Evolutionary conservation across 2,113 vertebrate species (phyloP), one percentile per base, ranked within the genome.

Genomic region (Sphyrna mokarran): DNA sequence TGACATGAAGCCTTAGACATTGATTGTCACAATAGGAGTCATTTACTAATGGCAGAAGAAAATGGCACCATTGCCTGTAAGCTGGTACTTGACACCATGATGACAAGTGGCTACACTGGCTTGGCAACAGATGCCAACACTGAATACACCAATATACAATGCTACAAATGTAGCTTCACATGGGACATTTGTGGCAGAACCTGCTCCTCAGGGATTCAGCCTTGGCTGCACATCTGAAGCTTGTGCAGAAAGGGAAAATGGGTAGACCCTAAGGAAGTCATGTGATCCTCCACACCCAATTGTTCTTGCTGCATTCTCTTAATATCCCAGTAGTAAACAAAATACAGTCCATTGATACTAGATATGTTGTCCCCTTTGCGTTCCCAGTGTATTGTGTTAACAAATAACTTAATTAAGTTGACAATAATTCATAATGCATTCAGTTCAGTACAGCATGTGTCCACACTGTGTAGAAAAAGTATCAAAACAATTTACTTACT

Each of bases 401-500:
- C 61, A 37, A 66, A 18, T 16, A 8, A 63, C n/a, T 91, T 37
- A 63, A 20, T 18, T 91, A 14, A 91, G 48, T 33, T 91, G 58
- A 63, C 58, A 63, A 20, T 66, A 66, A 33, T n/a, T 63, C n/a
- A 90, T n/a, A 37, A 54, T 29, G 26, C 48, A 26, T 61, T 89
- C 48, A 89, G 89, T 91, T 63, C 33, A 33, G 29, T 16, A 9
- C 4, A 91, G 14, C 13, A 13, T 10, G 29, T 0, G 23, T 4
- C 10, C 86, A 89, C 14, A 33, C 10, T 0, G 33, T 20, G 61
- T 91, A 20, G 58, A 33, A 22, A 43, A 72, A 29, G 23, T 3
- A 94, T 48, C 40, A 76, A 95, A 95, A 43, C 33, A 94, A 72
- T 29, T 16, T 95, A 95, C 94, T 72, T 72, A 72, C 68, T 54